These are phyloP conservation scores for Andrena bicolor DNA, from an alignment of 2,888 invertebrate species.

Conservation along the genomic window DNA sequence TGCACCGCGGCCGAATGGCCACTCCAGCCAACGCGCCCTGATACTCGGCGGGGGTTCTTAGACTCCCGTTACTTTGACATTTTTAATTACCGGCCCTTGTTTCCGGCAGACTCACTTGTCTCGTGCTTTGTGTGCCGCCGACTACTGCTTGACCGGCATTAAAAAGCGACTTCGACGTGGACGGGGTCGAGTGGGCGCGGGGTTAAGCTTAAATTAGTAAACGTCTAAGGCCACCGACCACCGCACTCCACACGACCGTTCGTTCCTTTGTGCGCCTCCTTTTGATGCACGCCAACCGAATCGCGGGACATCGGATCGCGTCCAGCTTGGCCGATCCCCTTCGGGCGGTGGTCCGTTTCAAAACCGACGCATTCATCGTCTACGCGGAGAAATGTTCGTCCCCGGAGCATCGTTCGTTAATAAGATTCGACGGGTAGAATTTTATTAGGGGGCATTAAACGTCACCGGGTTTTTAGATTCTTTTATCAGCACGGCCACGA, in stretches of 20 bases:
- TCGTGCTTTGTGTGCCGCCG: constrained; percentile 66
- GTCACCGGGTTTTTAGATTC: constrained; percentile 43
- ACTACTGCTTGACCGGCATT: constrained; percentile 71
- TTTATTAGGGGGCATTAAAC: constrained; percentile 55
- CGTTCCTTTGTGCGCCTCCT: constrained; percentile 23
- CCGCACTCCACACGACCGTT: constrained; percentile 42
- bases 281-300: constrained; percentile 26
- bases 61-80: constrained; percentile 70
- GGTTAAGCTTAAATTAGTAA: constrained; percentile 66
- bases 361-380: not conserved
- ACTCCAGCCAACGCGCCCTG: constrained; percentile 36
- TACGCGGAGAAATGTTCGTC: constrained; percentile 6
- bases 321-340: not conserved
- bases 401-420: constrained; percentile 26
- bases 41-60: constrained; percentile 60
- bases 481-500: constrained; percentile 38
- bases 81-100: constrained; percentile 74
- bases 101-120: constrained; percentile 67
- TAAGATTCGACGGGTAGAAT: constrained; percentile 30
- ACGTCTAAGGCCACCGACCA: constrained; percentile 54
- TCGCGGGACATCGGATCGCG: not conserved
- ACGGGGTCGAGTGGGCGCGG: constrained; percentile 40
- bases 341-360: not conserved
- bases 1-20: constrained; percentile 40
- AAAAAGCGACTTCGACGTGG: constrained; percentile 60